These are phyloP conservation scores for Neelides sp. DNA, from an alignment of 1,140 invertebrate genomes.

Conservation along the genomic window DNA sequence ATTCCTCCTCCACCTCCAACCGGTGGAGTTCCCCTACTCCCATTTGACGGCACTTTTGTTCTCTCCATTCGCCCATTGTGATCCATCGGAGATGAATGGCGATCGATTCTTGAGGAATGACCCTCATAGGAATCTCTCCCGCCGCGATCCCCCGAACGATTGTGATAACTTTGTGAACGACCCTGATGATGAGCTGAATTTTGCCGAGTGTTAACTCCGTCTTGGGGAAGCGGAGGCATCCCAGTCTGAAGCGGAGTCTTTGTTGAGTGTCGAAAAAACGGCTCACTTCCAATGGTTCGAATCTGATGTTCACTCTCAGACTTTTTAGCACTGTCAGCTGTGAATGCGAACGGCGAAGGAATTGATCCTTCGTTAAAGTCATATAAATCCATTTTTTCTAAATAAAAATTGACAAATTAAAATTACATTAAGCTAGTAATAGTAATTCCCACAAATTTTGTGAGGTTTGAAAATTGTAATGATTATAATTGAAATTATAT, in stretches of 20 bases:
- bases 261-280: neutral
- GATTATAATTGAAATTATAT: neutral
- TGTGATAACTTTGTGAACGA: constrained; percentile 1
- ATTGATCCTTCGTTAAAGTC: constrained; percentile 29
- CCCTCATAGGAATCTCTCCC: constrained; percentile 2
- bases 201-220: neutral
- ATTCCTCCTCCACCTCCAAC: constrained; percentile 20
- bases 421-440: too few species aligned
- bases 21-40: neutral
- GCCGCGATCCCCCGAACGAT: constrained; percentile 1
- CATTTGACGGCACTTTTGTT: too few species aligned
- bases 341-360: constrained; percentile 21
- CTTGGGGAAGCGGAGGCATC: constrained; percentile 8
- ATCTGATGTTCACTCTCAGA: constrained; percentile 15
- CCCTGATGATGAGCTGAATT: constrained; percentile 4
- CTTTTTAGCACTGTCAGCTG: neutral
- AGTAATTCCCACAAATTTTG: neutral
- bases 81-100: too few species aligned
- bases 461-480: neutral
- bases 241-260: constrained; percentile 7
- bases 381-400: constrained; percentile 25
- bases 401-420: neutral
- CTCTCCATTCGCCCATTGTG: neutral
- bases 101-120: constrained; percentile 14
- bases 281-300: constrained; percentile 16